Evolutionary conservation across 2,797 vertebrate genomes (phyloP), one percentile per base, ranked within the genome.

Genomic region (Mus spretus): DNA sequence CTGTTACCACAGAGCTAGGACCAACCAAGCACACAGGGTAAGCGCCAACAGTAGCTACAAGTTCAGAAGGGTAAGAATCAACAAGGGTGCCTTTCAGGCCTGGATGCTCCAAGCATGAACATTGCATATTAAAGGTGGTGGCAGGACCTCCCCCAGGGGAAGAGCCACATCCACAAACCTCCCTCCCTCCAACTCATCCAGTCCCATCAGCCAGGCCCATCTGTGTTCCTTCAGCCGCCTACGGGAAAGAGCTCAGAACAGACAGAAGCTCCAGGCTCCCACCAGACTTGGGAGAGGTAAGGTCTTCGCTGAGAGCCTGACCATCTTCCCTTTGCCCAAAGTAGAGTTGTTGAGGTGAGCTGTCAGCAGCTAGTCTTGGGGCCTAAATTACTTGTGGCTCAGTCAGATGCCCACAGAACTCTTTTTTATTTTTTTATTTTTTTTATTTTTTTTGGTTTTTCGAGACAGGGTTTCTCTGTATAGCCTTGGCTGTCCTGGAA

Each of bases 191-290:
- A 91, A 19, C 85, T 86, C 93, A 95, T 50, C 70, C 91, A 92
- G 93, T 78, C 91, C 96, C 94, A 95, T 96, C 97, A 96, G 97
- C 94, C 87, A 12, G 24, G 88, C 94, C 97, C 96, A 96, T 95
- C 94, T 95, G 97, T 96, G 96, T 95, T 97, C 96, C 88, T 96
- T 70, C 44, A 94, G 86, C 92, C 97, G 98, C 98, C 98, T 95
- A 98, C 97, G 75, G 89, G 92, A 90, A 96, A 95, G 63, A 96
- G 96, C 96, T 96, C 96, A 84, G 98, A 98, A 96, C 98, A 98
- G 96, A 95, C 61, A 3, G 97, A 93, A 97, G 83, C 89, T 88
- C 86, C 95, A 88, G 15, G 14, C 95, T 96, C 96, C 84, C 34
- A 10, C 79, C 95, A 96, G 92, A 87, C 86, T 93, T 79, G n/a